phyloP scores from a whole-genome alignment of 2,888 invertebrate species.

The Theodoxus fluviatilis region DNA sequence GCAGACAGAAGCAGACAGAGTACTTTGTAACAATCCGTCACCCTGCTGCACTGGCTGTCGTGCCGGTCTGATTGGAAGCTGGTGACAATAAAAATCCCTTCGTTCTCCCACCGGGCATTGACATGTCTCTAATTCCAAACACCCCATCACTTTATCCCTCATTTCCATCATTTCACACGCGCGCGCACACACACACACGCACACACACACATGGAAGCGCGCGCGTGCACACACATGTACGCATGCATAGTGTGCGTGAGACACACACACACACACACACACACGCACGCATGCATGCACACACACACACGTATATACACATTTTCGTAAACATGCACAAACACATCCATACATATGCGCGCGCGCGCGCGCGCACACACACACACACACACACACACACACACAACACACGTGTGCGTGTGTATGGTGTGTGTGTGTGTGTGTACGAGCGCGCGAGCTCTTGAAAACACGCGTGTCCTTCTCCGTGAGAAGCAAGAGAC shows the following conservation, averaged over 20 bases:
- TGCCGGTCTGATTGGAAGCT: too few species aligned
- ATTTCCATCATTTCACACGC: background rate
- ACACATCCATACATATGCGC: background rate
- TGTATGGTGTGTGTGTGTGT: too few species aligned
- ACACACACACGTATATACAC: conserved; percentile 18
- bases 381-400: conserved; percentile 22
- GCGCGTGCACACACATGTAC: background rate
- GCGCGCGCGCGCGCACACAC: conserved; percentile 19
- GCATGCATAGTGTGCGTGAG: background rate
- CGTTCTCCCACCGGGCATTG: too few species aligned
- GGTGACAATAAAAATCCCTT: too few species aligned
- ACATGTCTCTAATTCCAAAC: too few species aligned
- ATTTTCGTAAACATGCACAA: background rate
- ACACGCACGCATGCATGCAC: conserved; percentile 23
- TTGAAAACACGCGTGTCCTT: too few species aligned
- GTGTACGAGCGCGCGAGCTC: too few species aligned
- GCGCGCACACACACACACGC: background rate
- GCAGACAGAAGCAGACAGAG: conserved; percentile 17
- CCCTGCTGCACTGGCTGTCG: too few species aligned
- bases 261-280: conserved; percentile 3
- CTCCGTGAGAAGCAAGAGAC: too few species aligned
- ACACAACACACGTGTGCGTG: too few species aligned
- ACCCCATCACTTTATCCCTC: too few species aligned
- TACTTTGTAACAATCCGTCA: too few species aligned
- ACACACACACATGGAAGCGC: background rate